phyloP scores from a whole-genome alignment of 2,888 invertebrate genomes.

The Drosophila formosana region DNA sequence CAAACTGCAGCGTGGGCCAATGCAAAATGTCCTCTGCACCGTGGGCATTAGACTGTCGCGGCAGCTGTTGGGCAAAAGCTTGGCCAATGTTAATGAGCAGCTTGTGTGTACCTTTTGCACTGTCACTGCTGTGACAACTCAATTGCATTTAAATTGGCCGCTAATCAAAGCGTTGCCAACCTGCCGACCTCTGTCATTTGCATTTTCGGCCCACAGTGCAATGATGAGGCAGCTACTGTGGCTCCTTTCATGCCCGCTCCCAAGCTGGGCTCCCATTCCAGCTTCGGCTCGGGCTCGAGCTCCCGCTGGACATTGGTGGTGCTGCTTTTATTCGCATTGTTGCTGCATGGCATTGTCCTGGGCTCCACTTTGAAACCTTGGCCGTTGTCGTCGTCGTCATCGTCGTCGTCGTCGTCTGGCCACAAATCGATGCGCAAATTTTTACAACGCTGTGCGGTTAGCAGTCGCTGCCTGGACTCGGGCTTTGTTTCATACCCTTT shows the following conservation, averaged over 20 bases:
- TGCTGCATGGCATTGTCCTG: conserved; percentile 50
- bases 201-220: conserved; percentile 71
- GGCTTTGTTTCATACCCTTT: conserved; percentile 43
- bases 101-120: conserved; percentile 21
- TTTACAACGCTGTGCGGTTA: conserved; percentile 75
- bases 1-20: conserved; percentile 71
- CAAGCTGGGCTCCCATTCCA: neutral
- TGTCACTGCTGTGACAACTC: conserved; percentile 44
- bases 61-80: conserved; percentile 36
- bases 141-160: conserved; percentile 77
- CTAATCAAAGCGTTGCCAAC: conserved; percentile 63
- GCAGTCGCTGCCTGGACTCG: conserved; percentile 42
- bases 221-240: conserved; percentile 44
- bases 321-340: conserved; percentile 48
- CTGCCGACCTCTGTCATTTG: conserved; percentile 55
- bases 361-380: conserved; percentile 43
- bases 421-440: conserved; percentile 78
- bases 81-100: conserved; percentile 40
- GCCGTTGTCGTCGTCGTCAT: conserved; percentile 42
- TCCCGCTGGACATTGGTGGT: conserved; percentile 52
- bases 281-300: conserved; percentile 1
- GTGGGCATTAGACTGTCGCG: conserved; percentile 49
- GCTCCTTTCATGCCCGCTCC: conserved; percentile 7
- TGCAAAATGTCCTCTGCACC: conserved; percentile 54
- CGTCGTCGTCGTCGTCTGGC: conserved; percentile 62